These are phyloP conservation scores for Conchocele bisecta DNA, from an alignment of 2,888 invertebrate genomes.

Conservation along the genomic window DNA sequence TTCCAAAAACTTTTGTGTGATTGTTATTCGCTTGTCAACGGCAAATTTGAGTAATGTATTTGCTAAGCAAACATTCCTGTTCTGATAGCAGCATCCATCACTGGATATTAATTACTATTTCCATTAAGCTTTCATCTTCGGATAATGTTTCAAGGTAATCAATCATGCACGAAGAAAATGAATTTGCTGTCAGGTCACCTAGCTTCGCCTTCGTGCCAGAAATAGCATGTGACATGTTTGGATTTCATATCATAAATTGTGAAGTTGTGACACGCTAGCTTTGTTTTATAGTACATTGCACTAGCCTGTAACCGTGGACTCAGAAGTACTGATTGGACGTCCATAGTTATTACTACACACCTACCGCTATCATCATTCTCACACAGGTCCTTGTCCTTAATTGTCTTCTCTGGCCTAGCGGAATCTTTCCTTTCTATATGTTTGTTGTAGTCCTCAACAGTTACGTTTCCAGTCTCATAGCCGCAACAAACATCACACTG, in stretches of 20 bases:
- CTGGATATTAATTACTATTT: slow-evolving; percentile 51
- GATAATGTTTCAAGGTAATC: slow-evolving; percentile 20
- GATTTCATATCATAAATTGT: slow-evolving; percentile 38
- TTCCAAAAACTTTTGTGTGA: slow-evolving; percentile 47
- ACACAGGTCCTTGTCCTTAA: slow-evolving; percentile 39
- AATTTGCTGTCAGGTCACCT: slow-evolving; percentile 42
- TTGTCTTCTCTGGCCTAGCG: slow-evolving; percentile 39
- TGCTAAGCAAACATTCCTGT: slow-evolving; percentile 42
- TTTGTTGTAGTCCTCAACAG: slow-evolving; percentile 37
- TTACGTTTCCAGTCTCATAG: slow-evolving; percentile 36
- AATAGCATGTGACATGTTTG: slow-evolving; percentile 38
- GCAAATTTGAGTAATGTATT: slow-evolving; percentile 40
- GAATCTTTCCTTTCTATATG: slow-evolving; percentile 38
- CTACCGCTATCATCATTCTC: slow-evolving; percentile 4
- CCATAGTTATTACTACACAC: slow-evolving; percentile 43
- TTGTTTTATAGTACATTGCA: slow-evolving; percentile 54
- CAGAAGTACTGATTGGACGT: slow-evolving; percentile 56
- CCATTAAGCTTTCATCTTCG: neutral
- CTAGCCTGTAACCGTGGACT: slow-evolving; percentile 48
- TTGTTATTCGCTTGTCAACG: slow-evolving; percentile 22
- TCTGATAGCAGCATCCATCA: slow-evolving; percentile 58
- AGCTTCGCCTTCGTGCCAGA: slow-evolving; percentile 58
- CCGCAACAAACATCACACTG: slow-evolving; percentile 50
- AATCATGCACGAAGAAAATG: slow-evolving; percentile 33
- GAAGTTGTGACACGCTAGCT: slow-evolving; percentile 51